Percentiles rank a stretch among this genome's conserved stretches.
These are phyloP conservation scores for Sinopyrophorus schimmeli DNA, from an alignment of 2,888 invertebrate species.

Conservation along the genomic window DNA sequence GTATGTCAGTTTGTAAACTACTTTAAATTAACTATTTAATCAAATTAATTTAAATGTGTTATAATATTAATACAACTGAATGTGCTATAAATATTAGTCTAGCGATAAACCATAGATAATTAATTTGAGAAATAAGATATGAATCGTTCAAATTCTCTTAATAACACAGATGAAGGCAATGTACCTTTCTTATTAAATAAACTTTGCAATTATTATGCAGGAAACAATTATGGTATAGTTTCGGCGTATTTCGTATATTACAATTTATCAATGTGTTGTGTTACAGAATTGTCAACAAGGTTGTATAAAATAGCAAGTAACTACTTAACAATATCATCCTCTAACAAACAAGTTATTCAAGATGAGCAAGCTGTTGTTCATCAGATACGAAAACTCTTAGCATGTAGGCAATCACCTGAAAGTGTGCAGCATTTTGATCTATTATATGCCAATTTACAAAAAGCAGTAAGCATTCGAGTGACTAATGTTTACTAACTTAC, in stretches of 20 bases:
- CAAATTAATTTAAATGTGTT: too few relatives aligned
- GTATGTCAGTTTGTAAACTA: constrained; percentile 21
- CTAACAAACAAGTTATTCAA: constrained; percentile 42
- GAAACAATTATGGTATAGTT: constrained; percentile 42
- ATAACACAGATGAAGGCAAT: constrained; percentile 21
- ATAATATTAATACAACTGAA: too few relatives aligned
- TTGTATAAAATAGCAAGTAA: constrained; percentile 43
- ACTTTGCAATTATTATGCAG: constrained; percentile 49
- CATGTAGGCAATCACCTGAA: constrained; percentile 37
- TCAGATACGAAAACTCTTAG: constrained; percentile 37
- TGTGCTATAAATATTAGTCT: too few relatives aligned
- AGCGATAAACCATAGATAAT: too few relatives aligned
- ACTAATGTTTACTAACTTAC: constrained; percentile 6
- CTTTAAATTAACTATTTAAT: constrained; percentile 24
- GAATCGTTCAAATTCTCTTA: constrained; percentile 28
- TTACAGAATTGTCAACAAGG: constrained; percentile 43
- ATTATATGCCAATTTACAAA: constrained; percentile 47
- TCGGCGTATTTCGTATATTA: neutral
- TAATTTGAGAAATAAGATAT: constrained; percentile 26
- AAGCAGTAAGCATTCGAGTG: constrained; percentile 42
- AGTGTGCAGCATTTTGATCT: constrained; percentile 48
- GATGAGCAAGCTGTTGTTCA: constrained; percentile 42
- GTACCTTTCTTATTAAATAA: constrained; percentile 39
- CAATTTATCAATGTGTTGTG: neutral
- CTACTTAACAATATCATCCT: constrained; percentile 40